A percentile compares a stretch with the other conserved stretches of the same genome.
These are phyloP conservation scores for Pachycephus smyrnensis DNA, from an alignment of 2,888 invertebrate genomes.

Conservation along the genomic window DNA sequence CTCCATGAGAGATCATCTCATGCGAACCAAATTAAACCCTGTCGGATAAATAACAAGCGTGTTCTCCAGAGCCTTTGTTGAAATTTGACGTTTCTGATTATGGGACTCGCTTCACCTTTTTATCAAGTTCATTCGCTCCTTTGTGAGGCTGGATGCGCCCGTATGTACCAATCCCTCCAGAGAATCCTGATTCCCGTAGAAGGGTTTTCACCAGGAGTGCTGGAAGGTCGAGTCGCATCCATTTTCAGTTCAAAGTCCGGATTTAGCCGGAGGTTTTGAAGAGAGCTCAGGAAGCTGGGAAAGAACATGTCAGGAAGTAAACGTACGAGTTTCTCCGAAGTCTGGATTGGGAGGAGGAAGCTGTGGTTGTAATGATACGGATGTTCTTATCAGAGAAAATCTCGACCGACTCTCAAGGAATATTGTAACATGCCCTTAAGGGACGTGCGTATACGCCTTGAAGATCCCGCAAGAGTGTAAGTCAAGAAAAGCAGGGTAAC, in stretches of 20 bases:
- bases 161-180: not conserved
- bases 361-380: slow-evolving; percentile 37
- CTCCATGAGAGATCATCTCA: slow-evolving; percentile 52
- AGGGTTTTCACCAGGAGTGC: not conserved
- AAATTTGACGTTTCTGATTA: slow-evolving; percentile 63
- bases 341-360: not conserved
- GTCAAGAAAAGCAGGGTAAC: slow-evolving; percentile 55
- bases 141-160: slow-evolving; percentile 1
- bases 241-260: not conserved
- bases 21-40: slow-evolving; percentile 65
- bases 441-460: slow-evolving; percentile 50
- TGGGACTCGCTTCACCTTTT: slow-evolving; percentile 30
- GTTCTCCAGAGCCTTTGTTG: slow-evolving; percentile 56
- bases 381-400: slow-evolving; percentile 46
- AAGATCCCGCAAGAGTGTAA: slow-evolving; percentile 45
- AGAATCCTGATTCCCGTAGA: not conserved
- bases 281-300: not conserved
- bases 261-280: not conserved
- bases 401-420: slow-evolving; percentile 40
- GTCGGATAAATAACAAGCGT: slow-evolving; percentile 64
- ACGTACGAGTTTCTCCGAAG: not conserved
- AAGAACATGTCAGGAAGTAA: not conserved
- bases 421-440: slow-evolving; percentile 59
- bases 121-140: slow-evolving; percentile 5
- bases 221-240: too few relatives aligned